A percentile compares a stretch with the other conserved stretches of the same genome.
Evolutionary conservation across 2,888 invertebrate species (phyloP).

Genomic region (Automeris io): DNA sequence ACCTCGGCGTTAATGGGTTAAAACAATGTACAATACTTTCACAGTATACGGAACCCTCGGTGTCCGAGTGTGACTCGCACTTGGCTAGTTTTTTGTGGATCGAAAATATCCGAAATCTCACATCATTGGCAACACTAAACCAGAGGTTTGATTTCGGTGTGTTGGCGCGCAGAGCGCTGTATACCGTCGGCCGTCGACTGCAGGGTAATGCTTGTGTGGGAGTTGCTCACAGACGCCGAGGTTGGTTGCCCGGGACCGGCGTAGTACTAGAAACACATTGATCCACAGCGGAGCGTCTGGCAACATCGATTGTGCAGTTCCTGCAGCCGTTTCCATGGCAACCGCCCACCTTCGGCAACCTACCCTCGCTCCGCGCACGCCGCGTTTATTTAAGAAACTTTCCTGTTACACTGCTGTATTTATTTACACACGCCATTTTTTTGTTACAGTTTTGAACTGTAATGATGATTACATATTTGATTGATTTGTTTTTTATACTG

Average conservation of each 20-base stretch:
- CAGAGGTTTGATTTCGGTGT: too few species aligned
- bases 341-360: conserved; percentile 62
- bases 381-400: conserved; percentile 51
- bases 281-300: conserved; percentile 72
- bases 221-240: conserved; percentile 41
- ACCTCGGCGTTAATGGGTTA: too few species aligned
- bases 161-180: not conserved
- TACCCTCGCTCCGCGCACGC: conserved; percentile 37
- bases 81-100: too few species aligned
- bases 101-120: too few species aligned
- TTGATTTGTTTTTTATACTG: too few species aligned
- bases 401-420: conserved; percentile 40
- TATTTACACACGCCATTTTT: too few species aligned
- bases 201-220: conserved; percentile 29
- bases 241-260: conserved; percentile 67
- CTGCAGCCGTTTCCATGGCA: conserved; percentile 66
- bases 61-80: too few species aligned
- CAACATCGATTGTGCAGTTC: conserved; percentile 76
- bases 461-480: too few species aligned
- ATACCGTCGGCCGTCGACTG: conserved; percentile 12
- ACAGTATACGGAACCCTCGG: too few species aligned
- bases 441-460: not conserved
- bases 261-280: conserved; percentile 78
- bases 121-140: too few species aligned
- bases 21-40: too few species aligned